phyloP scores from a whole-genome alignment of 2,797 vertebrate species.

The Leptoclinus maculatus region DNA sequence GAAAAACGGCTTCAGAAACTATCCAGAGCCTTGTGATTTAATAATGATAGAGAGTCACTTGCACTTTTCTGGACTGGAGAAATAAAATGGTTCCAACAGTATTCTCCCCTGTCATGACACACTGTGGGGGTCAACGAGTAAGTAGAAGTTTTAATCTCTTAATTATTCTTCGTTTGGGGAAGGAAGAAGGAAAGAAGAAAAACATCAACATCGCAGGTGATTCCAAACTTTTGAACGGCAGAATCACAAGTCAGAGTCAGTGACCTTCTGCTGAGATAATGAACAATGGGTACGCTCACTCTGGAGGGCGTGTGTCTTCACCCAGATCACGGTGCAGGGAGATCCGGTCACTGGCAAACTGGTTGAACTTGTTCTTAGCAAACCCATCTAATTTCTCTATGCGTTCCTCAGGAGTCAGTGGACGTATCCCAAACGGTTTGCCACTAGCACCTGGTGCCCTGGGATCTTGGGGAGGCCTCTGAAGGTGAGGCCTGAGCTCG shows the following conservation, averaged over 20 bases:
- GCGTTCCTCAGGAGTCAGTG: conserved; percentile 75
- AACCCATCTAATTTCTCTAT: conserved; percentile 82
- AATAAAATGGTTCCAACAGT: background rate
- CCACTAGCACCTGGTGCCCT: conserved; percentile 83
- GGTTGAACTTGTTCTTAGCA: conserved; percentile 87
- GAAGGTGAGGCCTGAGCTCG: conserved; percentile 84
- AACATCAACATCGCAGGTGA: background rate
- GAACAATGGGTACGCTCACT: conserved; percentile 78
- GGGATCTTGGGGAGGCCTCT: conserved; percentile 84
- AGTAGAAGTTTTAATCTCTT: background rate
- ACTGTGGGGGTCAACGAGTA: background rate
- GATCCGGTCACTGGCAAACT: conserved; percentile 89
- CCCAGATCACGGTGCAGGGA: conserved; percentile 88
- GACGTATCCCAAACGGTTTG: conserved; percentile 78
- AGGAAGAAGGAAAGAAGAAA: background rate
- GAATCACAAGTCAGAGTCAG: background rate
- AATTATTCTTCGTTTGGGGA: background rate
- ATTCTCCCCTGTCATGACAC: background rate
- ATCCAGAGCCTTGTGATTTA: background rate
- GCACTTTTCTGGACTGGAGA: background rate
- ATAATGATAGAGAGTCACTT: background rate
- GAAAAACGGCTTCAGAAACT: background rate
- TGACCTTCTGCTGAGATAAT: background rate
- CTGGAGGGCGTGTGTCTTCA: conserved; percentile 84
- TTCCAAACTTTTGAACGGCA: background rate